A percentile compares a stretch with the other conserved stretches of the same genome.
These are phyloP conservation scores for Microchirus variegatus DNA, from an alignment of 2,797 vertebrate species.

Conservation along the genomic window DNA sequence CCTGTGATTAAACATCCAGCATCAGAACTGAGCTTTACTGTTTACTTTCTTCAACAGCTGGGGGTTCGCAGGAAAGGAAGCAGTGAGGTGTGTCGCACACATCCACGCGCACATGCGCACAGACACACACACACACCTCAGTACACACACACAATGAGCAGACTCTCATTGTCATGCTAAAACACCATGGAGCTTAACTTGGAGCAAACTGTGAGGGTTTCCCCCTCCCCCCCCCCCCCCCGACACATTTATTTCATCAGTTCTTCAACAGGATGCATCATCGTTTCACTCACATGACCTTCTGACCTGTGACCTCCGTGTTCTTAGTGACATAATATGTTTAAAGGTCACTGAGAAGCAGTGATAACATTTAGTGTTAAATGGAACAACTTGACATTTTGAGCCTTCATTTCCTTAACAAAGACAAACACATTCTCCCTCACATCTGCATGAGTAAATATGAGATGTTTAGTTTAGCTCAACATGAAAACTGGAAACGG, in stretches of 20 bases:
- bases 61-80: conserved; percentile 51
- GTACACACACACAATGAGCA: conserved; percentile 41
- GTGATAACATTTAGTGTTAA: neutral
- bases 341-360: neutral
- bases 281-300: conserved; percentile 37
- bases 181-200: conserved; percentile 27
- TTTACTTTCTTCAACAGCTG: neutral
- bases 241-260: conserved; percentile 5
- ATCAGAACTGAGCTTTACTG: too few species aligned
- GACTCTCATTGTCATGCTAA: conserved; percentile 74
- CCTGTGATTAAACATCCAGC: too few species aligned
- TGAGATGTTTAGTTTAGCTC: neutral
- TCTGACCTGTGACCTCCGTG: conserved; percentile 43
- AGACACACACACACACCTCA: conserved; percentile 35
- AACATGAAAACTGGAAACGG: neutral
- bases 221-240: too few species aligned
- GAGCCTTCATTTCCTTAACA: neutral
- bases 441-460: neutral
- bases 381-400: neutral
- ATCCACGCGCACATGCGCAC: conserved; percentile 10
- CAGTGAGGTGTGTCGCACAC: conserved; percentile 67
- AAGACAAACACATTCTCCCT: neutral
- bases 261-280: conserved; percentile 14
- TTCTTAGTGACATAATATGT: neutral
- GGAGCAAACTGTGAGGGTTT: conserved; percentile 8